Evolutionary conservation across 2,888 invertebrate species (phyloP).

Genomic region (Holacanthella duospinosa): DNA sequence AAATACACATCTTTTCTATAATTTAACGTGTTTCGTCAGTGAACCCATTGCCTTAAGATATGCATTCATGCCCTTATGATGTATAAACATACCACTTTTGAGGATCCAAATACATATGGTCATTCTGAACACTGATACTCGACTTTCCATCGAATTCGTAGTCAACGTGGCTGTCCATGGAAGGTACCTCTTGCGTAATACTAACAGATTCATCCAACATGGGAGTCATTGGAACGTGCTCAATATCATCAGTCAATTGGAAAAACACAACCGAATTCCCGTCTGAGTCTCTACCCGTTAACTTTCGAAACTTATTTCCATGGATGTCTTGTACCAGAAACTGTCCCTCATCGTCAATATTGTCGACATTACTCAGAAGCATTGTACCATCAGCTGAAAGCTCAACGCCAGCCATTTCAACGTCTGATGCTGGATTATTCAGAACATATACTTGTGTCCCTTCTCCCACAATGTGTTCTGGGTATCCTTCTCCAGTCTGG

Average conservation of each 20-base stretch:
- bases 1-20: too few relatives aligned
- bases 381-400: constrained; percentile 35
- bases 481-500: constrained; percentile 17
- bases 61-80: background rate
- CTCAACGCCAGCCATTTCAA: constrained; percentile 37
- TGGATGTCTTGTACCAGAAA: constrained; percentile 35
- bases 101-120: constrained; percentile 27
- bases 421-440: constrained; percentile 32
- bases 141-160: constrained; percentile 14
- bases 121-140: constrained; percentile 21
- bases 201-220: constrained; percentile 21
- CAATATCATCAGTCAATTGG: constrained; percentile 29
- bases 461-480: constrained; percentile 19
- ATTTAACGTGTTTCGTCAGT: too few relatives aligned
- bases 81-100: constrained; percentile 16
- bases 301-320: constrained; percentile 31
- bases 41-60: too few relatives aligned
- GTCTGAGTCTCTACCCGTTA: constrained; percentile 32
- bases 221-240: constrained; percentile 20
- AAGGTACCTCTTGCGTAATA: constrained; percentile 6
- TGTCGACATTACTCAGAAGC: constrained; percentile 23
- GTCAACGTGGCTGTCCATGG: constrained; percentile 10
- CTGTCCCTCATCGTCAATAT: constrained; percentile 15
- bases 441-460: constrained; percentile 33
- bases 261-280: constrained; percentile 35